Conservation (phyloP, 2,797 vertebrate species). For the Leptodactylus fallax region DNA sequence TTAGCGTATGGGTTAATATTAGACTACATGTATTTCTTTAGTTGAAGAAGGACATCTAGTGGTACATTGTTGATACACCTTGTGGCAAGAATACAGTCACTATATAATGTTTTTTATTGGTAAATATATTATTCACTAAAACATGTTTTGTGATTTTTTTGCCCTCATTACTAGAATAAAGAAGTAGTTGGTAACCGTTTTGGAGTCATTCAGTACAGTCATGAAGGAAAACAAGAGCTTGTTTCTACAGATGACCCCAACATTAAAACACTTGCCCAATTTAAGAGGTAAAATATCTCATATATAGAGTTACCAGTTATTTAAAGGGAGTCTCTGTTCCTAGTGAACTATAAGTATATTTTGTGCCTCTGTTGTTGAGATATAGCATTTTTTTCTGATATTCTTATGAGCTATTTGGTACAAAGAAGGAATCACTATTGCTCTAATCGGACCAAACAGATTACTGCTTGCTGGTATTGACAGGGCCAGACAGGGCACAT, state of each 20-base stretch:
- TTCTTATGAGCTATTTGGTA: too few relatives aligned
- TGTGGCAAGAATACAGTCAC: background rate
- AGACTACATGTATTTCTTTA: background rate
- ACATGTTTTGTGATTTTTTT: background rate
- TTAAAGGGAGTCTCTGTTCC: too few relatives aligned
- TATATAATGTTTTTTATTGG: background rate
- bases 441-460: too few relatives aligned
- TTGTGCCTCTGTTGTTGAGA: too few relatives aligned
- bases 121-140: background rate
- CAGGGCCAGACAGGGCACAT: too few relatives aligned
- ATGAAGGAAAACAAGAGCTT: slow-evolving; percentile 65
- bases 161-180: background rate
- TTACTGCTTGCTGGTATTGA: too few relatives aligned
- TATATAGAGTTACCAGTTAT: too few relatives aligned
- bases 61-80: background rate
- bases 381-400: too few relatives aligned
- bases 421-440: too few relatives aligned
- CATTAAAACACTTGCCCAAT: slow-evolving; percentile 63
- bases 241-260: slow-evolving; percentile 64
- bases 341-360: too few relatives aligned
- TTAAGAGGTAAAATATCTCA: slow-evolving; percentile 55
- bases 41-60: slow-evolving; percentile 53
- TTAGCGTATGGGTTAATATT: too few relatives aligned
- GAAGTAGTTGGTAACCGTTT: slow-evolving; percentile 26
- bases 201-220: slow-evolving; percentile 66